Conservation (phyloP, 1,140 invertebrate species). For the Sesamia nonagrioides region DNA sequence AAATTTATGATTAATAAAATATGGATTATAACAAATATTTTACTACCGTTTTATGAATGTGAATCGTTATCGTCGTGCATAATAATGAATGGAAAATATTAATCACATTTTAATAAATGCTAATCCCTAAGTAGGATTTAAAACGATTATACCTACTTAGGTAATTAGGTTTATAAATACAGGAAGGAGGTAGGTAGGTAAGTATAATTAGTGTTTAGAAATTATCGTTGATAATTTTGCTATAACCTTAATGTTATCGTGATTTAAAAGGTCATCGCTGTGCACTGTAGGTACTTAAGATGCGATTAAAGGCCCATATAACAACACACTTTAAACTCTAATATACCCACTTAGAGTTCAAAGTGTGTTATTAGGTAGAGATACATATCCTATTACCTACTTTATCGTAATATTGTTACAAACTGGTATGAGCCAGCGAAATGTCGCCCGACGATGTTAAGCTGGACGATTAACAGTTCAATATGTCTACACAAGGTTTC, state of each 20-base stretch:
- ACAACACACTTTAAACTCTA: not conserved
- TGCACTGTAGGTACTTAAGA: not conserved
- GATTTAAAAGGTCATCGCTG: not conserved
- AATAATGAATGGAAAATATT: not conserved
- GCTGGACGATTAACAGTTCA: no score
- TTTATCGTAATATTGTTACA: no score
- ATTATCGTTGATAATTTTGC: not conserved
- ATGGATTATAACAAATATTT: not conserved
- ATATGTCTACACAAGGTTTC: no score
- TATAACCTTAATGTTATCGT: not conserved
- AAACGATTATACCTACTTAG: no score
- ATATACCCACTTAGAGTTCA: no score
- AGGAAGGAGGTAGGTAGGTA: not conserved
- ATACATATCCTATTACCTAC: no score
- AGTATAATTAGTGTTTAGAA: conserved; percentile 15
- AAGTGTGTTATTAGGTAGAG: no score
- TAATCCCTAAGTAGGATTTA: not conserved
- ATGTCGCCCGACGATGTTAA: no score
- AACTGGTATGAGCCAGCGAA: no score
- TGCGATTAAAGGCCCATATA: not conserved
- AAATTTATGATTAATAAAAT: not conserved
- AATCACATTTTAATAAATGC: conserved; percentile 18
- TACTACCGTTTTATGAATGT: not conserved
- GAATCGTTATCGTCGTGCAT: not conserved
- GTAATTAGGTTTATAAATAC: conserved; percentile 9